Evolutionary conservation across 2,797 vertebrate species (phyloP).

Genomic region (Coracias cyanogaster): DNA sequence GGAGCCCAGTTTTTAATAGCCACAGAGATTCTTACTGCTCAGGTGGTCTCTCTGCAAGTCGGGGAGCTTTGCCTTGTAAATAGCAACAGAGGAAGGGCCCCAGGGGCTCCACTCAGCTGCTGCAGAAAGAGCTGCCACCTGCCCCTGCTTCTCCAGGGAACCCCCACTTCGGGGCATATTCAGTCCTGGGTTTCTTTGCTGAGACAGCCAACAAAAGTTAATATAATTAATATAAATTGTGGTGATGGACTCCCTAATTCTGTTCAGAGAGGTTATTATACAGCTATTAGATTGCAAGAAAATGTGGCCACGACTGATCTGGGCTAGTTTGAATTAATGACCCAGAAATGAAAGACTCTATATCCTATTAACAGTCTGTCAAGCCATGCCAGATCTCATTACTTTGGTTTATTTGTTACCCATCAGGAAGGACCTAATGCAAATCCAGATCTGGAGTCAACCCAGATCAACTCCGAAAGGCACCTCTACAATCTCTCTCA

Average conservation of each 20-base stretch:
- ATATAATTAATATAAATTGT: slow-evolving; percentile 36
- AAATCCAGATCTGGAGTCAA: slow-evolving; percentile 54
- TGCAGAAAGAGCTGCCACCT: neutral
- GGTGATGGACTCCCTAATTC: slow-evolving; percentile 32
- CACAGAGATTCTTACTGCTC: neutral
- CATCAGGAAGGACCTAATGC: neutral
- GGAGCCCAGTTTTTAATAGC: slow-evolving; percentile 20
- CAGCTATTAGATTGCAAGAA: slow-evolving; percentile 38
- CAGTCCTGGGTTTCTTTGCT: neutral
- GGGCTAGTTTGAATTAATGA: slow-evolving; percentile 54
- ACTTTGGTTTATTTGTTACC: slow-evolving; percentile 56
- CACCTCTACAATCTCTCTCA: neutral
- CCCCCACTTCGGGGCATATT: neutral
- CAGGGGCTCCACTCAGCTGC: neutral
- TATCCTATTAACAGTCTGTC: slow-evolving; percentile 50
- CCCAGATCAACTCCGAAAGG: slow-evolving; percentile 18
- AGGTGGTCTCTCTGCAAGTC: neutral
- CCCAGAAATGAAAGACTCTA: slow-evolving; percentile 38
- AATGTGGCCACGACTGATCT: slow-evolving; percentile 32
- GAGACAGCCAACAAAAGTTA: slow-evolving; percentile 4
- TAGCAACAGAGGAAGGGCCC: neutral
- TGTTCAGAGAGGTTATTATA: slow-evolving; percentile 33
- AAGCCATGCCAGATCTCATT: slow-evolving; percentile 37
- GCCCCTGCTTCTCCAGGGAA: neutral
- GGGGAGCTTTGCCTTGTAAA: neutral